Conservation (phyloP, 2,888 invertebrate genomes). For the Pseudoips prasinana region DNA sequence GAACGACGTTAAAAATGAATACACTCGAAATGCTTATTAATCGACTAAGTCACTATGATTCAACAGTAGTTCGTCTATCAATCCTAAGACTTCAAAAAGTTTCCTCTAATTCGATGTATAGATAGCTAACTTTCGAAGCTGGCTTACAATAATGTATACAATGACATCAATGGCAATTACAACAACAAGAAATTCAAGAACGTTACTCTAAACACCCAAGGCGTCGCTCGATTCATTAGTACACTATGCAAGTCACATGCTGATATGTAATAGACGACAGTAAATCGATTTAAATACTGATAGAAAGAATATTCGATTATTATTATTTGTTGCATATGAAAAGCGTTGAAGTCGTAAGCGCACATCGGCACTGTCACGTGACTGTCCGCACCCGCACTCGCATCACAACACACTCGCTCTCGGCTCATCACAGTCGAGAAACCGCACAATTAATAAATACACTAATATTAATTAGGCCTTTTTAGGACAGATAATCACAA, state of each 20-base stretch:
- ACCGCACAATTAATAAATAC: conserved; percentile 72
- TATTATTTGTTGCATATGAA: conserved; percentile 52
- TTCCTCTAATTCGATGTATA: conserved; percentile 75
- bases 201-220: conserved; percentile 56
- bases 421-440: conserved; percentile 67
- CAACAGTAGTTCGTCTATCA: conserved; percentile 51
- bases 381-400: conserved; percentile 27
- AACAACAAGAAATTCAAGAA: conserved; percentile 60
- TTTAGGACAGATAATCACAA: conserved; percentile 80
- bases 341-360: conserved; percentile 58
- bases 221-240: conserved; percentile 58
- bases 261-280: conserved; percentile 78
- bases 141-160: conserved; percentile 51
- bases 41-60: conserved; percentile 51
- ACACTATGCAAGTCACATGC: conserved; percentile 75
- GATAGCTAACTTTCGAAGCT: conserved; percentile 62
- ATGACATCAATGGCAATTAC: conserved; percentile 65
- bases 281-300: conserved; percentile 73
- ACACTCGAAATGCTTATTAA: conserved; percentile 53
- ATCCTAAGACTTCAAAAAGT: conserved; percentile 56
- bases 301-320: conserved; percentile 46
- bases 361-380: conserved; percentile 32
- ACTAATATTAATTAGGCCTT: conserved; percentile 80
- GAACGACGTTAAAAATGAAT: conserved; percentile 46
- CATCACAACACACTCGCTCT: conserved; percentile 48